Base-by-base conservation (phyloP, 1,140 invertebrate species). In the Drosophila sp. region DNA sequence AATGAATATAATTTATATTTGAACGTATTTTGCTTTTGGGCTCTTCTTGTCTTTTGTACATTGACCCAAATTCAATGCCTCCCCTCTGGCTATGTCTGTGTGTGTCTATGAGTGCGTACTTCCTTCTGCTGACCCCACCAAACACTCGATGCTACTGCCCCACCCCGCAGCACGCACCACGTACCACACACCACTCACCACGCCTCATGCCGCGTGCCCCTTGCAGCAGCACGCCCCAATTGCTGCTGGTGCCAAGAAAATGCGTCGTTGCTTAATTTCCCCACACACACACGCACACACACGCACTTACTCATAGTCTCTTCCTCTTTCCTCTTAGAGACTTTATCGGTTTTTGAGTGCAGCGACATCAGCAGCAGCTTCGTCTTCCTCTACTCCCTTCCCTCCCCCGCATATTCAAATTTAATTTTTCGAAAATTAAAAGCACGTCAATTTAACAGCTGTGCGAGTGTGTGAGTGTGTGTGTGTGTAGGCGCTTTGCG, bases 191-290 rank as follows among this genome's bases (percentile, higher is more conserved):
- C 18, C 51, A 18, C 7, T 5, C 53, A 9, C 14, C 25, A 13
- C 29, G 36, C 38, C 16, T 7, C 40, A 9, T 50, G 27, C 38
- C 36, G 16, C 53, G 41, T 41, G 21, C 50, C 11, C 40, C 27
- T 29, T 51, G 45, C 66, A 34, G 32, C 45, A 75, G 65, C 79
- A 79, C 72, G 83, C 72, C 79, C 82, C 82, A 89, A 87, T 79
- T 79, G 78, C 82, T 53, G 57, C 36, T 70, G 81, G 82, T 83
- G 83, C 83, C 83, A 87, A 87, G 83, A 87, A 87, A 89, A 87
- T 87, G 83, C 83, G 83, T 83, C 62, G 79, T 87, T 87, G 76
- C 82, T 83, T 79, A 83, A 87, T 87, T 87, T 87, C 48, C 53
- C 65, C 71, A 56, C 72, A 62, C 65, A 62, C 65, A 32, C 34